Conservation (phyloP, 2,113 vertebrate genomes). For the Lagopus leucura region DNA sequence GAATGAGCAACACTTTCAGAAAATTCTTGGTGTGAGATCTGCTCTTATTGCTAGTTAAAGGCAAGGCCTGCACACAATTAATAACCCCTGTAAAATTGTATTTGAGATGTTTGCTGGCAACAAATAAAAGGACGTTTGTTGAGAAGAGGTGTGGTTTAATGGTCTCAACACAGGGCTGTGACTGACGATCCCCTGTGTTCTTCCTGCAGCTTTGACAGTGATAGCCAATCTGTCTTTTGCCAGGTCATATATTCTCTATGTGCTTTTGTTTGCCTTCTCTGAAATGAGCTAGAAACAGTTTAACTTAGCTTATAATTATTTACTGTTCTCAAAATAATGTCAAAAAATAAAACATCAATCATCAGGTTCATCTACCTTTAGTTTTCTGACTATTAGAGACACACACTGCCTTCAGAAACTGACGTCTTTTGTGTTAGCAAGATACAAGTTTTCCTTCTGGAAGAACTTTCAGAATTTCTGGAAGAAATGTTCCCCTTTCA, state of each 20-base stretch:
- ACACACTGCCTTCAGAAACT: background rate
- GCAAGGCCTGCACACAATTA: background rate
- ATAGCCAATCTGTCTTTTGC: background rate
- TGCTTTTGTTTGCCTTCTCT: background rate
- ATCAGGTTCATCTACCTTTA: background rate
- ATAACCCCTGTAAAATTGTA: background rate
- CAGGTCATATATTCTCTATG: background rate
- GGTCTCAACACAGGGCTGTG: background rate
- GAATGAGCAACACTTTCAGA: background rate
- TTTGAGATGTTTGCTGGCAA: background rate
- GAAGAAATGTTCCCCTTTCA: background rate
- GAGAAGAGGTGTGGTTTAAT: background rate
- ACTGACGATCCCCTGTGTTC: background rate
- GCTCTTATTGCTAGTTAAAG: background rate
- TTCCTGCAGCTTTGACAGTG: background rate
- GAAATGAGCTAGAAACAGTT: background rate
- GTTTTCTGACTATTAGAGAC: background rate
- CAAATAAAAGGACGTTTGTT: background rate
- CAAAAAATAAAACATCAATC: background rate
- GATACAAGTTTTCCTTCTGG: background rate
- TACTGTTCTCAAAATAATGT: background rate
- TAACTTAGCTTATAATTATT: background rate
- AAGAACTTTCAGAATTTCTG: background rate
- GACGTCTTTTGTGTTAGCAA: background rate
- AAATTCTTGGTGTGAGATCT: background rate